A percentile compares a stretch with the other conserved stretches of the same genome.
Evolutionary conservation across 1,140 invertebrate genomes (phyloP).

Genomic region (Drosophila albomicans): DNA sequence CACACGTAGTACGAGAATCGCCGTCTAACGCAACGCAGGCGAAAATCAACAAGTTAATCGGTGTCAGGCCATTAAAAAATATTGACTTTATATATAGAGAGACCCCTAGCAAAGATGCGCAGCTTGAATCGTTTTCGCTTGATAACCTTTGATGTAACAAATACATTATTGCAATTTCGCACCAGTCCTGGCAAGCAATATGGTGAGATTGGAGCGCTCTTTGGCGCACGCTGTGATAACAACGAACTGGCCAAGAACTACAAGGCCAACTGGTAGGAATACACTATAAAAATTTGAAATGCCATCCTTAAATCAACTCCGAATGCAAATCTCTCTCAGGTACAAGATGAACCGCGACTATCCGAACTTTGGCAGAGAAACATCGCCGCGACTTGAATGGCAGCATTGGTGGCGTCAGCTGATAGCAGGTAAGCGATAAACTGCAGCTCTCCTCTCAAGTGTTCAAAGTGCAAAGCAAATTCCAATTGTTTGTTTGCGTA

Average conservation of each 20-base stretch:
- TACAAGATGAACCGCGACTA: slow-evolving; percentile 87
- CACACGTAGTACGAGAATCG: slow-evolving; percentile 40
- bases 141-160: slow-evolving; percentile 95
- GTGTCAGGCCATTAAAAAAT: slow-evolving; percentile 5
- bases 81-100: no score
- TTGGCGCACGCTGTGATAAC: slow-evolving; percentile 88
- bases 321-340: slow-evolving; percentile 42
- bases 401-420: slow-evolving; percentile 91
- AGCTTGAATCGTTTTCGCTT: slow-evolving; percentile 86
- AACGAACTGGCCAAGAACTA: slow-evolving; percentile 88
- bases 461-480: slow-evolving; percentile 36
- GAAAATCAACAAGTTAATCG: slow-evolving; percentile 28
- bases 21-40: slow-evolving; percentile 30
- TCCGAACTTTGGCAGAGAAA: slow-evolving; percentile 92
- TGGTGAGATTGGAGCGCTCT: slow-evolving; percentile 88
- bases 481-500: slow-evolving; percentile 1
- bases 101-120: slow-evolving; percentile 70
- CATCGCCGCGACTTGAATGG: slow-evolving; percentile 88
- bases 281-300: background rate
- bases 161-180: slow-evolving; percentile 91
- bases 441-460: background rate
- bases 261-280: slow-evolving; percentile 86
- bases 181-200: slow-evolving; percentile 91
- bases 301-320: no score
- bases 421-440: slow-evolving; percentile 67